Base-by-base conservation (phyloP, 2,113 vertebrate species). In the Cettia cetti region DNA sequence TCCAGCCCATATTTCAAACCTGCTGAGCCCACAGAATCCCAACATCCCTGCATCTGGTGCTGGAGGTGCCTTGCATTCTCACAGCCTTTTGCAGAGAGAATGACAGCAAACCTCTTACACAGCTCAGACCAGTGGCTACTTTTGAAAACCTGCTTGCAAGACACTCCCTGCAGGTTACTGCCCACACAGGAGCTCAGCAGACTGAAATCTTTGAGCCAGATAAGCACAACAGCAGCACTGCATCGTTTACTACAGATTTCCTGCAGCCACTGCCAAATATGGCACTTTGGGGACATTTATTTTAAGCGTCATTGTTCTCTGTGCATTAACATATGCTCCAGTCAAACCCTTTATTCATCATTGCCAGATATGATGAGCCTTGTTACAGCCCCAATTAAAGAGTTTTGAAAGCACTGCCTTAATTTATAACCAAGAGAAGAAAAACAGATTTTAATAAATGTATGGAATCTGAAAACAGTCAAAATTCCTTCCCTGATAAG, bases 271-370 rank as follows among this genome's bases (percentile, higher is more conserved):
- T 96, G 94, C 94, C 92, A 94, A 92, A 92, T 45, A 56, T 5
- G 47, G 89, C 79, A 79, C 50, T 86, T 93, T 21, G 50, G 86
- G 61, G 90, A 77, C 91, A 78, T 88, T 93, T 72, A 85, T 86
- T 90, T 86, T 64, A 88, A 92, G 90, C 10, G 3, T 91, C 78
- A 83, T 74, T 84, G 66, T 93, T 91, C 90, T 80, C 52, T 69
- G 68, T 68, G 71, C 79, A 88, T 92, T 90, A 88, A 61, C 92
- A 70, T 91, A 86, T 50, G 83, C 81, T 90, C 78, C 71, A 91
- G 93, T 79, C 91, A 89, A 94, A 86, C 37, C 39, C 74, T 75
- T 91, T 74, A 78, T 81, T 75, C 88, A 52, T 88, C 93, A 66
- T 33, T 79, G 68, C 90, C 77, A 91, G 68, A 54, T 69, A 86